Conservation (phyloP, 2,113 vertebrate genomes). For the Tursiops truncatus region DNA sequence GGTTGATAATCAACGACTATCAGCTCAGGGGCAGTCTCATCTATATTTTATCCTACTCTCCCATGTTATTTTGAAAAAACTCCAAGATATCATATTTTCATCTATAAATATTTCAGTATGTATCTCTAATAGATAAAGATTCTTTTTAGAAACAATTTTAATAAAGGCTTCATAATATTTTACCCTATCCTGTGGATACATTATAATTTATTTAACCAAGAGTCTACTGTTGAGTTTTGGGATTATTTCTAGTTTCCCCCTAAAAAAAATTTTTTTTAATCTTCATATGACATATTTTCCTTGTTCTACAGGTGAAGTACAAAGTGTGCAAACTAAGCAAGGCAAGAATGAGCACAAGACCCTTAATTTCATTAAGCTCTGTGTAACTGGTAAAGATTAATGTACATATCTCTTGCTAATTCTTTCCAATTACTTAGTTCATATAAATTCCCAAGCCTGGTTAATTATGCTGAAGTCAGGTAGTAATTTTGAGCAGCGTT, state of each 20-base stretch:
- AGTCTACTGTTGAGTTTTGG: not conserved
- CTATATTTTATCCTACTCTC: not conserved
- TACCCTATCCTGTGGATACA: not conserved
- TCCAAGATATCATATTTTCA: not conserved
- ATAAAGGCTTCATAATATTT: not conserved
- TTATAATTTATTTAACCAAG: not conserved
- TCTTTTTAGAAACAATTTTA: not conserved
- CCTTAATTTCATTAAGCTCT: conserved; percentile 92
- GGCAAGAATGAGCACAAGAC: conserved; percentile 72
- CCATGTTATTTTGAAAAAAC: not conserved
- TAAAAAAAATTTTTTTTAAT: not conserved
- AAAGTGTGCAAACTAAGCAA: conserved; percentile 79
- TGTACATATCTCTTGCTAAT: conserved; percentile 91
- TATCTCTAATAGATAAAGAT: not conserved
- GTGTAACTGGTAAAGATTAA: conserved; percentile 92
- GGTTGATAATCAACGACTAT: not conserved
- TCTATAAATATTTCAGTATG: not conserved
- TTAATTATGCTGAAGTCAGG: conserved; percentile 92
- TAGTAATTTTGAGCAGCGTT: conserved; percentile 87
- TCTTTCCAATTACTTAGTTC: conserved; percentile 92
- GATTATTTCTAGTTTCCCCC: not conserved
- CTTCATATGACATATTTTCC: conserved; percentile 51
- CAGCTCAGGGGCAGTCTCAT: not conserved
- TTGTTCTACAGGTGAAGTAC: conserved; percentile 70
- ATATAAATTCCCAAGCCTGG: conserved; percentile 91